Base-by-base conservation (phyloP, 2,888 invertebrate species). In the Ophion obscuratus region DNA sequence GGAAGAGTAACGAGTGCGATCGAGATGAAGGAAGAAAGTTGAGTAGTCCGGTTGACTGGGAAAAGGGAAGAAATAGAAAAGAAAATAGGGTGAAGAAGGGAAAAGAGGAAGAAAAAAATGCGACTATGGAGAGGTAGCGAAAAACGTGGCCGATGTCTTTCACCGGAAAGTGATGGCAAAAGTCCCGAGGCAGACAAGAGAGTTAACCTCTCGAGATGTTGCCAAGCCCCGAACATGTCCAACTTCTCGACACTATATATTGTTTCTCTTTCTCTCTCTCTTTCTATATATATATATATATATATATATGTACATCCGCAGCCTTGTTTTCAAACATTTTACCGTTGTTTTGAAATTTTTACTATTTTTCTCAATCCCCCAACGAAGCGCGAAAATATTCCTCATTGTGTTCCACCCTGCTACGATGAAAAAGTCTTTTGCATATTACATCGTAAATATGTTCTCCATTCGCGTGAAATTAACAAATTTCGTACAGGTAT, bases 11-110 rank as follows among this genome's bases (percentile, higher is more conserved):
- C 81, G 84, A 83, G 87, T 71, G 66, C 36, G 74, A 44, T 44
- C 31, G 74, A 71, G 59, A 68, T 40, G 40, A 53, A 47, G 59
- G 36, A 68, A 62, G 67, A 80, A 70, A 61, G 66, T 59, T 61
- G 40, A 71, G 67, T 78, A 36, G 82, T 78, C 73, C 85, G 85
- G 85, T 74, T 88, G 36, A 68, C 80, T 24, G 73, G 53, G 53
- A 71, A 87, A 87, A 85, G 80, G 68, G 14, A 81, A 87, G 53
- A 81, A 81, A 78, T 70, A 68, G 61, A 71, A 59, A 62, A 40
- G 11, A 61, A 62, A 57, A 76, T 20, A 53, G 47, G 40, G 47
- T 11, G 62, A 66, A 31, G 44, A 36, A 74, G 59, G 17, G 20
- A 27, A 77, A 44, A 67, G 24, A 70, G 24, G 20, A 31, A 44